Base-by-base conservation (phyloP, 2,113 vertebrate genomes). In the Anoura caudifer region DNA sequence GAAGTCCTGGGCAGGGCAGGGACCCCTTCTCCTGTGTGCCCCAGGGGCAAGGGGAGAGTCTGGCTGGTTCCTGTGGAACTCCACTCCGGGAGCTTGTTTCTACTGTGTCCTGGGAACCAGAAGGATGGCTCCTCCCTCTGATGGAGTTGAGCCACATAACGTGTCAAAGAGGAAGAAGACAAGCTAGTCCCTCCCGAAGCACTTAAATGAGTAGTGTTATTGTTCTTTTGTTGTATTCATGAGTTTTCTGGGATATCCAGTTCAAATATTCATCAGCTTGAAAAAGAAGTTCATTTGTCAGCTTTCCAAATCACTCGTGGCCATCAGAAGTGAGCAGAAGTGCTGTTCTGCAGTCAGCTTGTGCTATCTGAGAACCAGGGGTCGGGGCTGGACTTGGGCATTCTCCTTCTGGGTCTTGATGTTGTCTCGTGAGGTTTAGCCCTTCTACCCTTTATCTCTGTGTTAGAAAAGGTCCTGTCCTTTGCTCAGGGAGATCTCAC, bases 181-280 rank as follows among this genome's bases (percentile, higher is more conserved):
- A 93, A 33, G 67, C 33, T 26, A 61, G 50, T 43, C 28, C 28
- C 43, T 75, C 36, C 54, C 85, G 77, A 90, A 79, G 47, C 77
- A 76, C 69, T 69, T 63, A 38, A 70, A 67, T 91, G 63, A 85
- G 31, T 69, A 45, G 28, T 26, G 7, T 67, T 72, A 63, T 26
- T 85, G 36, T 90, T 90, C 84, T 95, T 96, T 90, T 47, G 75
- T 61, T 95, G 87, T 95, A 91, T 94, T 87, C 45, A 80, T 31
- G 33, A 59, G 22, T 83, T 97, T 89, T 95, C 56, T 90, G 86
- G 22, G 81, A 70, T 85, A 84, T 65, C 28, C 54, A 83, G 47
- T 83, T 95, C 59, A 83, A 90, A 67, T 90, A 87, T 87, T 94
- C 80, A 41, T 56, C 95, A 92, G 52, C 45, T 87, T 87, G 80